A percentile compares a stretch with the other conserved stretches of the same genome.
Conservation (phyloP, 2,888 invertebrate species). For the Pheosia gnoma region DNA sequence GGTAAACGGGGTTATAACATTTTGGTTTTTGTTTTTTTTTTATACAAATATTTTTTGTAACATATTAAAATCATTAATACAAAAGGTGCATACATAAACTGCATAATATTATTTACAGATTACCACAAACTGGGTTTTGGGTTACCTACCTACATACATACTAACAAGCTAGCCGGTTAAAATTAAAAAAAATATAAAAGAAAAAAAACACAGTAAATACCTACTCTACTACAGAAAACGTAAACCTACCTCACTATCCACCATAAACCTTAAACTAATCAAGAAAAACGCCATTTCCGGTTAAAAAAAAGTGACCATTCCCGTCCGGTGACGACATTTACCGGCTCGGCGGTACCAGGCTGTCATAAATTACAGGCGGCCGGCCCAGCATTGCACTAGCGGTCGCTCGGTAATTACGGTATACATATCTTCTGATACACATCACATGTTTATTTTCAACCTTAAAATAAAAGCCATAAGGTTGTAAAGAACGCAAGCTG, state of each 20-base stretch:
- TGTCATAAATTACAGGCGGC: constrained; percentile 66
- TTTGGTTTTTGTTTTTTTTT: no score
- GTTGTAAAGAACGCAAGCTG: constrained; percentile 6
- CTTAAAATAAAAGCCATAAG: not conserved
- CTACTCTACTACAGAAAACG: not conserved
- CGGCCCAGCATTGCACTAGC: constrained; percentile 37
- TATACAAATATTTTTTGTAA: no score
- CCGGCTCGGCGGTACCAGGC: constrained; percentile 61
- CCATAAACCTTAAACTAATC: constrained; percentile 29
- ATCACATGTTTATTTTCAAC: constrained; percentile 11
- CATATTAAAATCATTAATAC: no score
- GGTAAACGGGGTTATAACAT: no score
- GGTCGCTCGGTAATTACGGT: constrained; percentile 41
- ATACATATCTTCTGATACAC: constrained; percentile 23
- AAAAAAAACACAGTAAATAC: constrained; percentile 6
- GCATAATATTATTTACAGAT: no score
- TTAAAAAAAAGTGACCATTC: constrained; percentile 40
- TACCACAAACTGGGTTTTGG: no score
- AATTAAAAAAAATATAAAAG: not conserved
- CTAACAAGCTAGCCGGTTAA: no score
- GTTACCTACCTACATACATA: no score
- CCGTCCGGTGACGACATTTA: constrained; percentile 53
- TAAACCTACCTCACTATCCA: constrained; percentile 12
- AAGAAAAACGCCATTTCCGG: constrained; percentile 28
- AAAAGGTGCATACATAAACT: no score